phyloP scores from a whole-genome alignment of 2,888 invertebrate genomes.

The Cerastis leucographa region DNA sequence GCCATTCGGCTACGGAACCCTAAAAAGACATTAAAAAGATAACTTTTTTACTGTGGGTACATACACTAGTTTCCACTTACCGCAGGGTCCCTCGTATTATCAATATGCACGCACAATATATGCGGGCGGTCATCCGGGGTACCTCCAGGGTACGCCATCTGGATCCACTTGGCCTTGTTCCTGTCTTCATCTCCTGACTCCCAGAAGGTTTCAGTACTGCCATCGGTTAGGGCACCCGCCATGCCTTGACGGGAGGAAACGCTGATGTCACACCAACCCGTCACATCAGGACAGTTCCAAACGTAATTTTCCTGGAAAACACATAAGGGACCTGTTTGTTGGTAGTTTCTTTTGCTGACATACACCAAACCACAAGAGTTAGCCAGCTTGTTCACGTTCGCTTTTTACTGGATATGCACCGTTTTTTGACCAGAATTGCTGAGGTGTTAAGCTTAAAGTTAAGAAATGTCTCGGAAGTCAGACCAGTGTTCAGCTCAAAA shows the following conservation, averaged over 20 bases:
- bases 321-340: not conserved
- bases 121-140: conserved; percentile 91
- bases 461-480: not conserved
- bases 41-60: no score
- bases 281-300: conserved; percentile 94
- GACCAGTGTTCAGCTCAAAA: not conserved
- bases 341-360: not conserved
- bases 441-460: not conserved
- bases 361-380: not conserved
- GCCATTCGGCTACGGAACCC: no score
- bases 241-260: conserved; percentile 98
- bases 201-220: conserved; percentile 99
- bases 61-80: conserved; percentile 85
- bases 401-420: not conserved
- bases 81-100: conserved; percentile 97
- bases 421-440: not conserved
- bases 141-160: conserved; percentile 86
- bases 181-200: conserved; percentile 99
- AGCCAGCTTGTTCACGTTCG: not conserved
- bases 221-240: conserved; percentile 97
- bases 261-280: conserved; percentile 94
- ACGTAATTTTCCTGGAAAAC: conserved; percentile 88
- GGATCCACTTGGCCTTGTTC: conserved; percentile 97
- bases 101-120: conserved; percentile 96
- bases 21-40: no score